These are phyloP conservation scores for Phasia obesa DNA, from an alignment of 2,888 invertebrate species.

Conservation along the genomic window DNA sequence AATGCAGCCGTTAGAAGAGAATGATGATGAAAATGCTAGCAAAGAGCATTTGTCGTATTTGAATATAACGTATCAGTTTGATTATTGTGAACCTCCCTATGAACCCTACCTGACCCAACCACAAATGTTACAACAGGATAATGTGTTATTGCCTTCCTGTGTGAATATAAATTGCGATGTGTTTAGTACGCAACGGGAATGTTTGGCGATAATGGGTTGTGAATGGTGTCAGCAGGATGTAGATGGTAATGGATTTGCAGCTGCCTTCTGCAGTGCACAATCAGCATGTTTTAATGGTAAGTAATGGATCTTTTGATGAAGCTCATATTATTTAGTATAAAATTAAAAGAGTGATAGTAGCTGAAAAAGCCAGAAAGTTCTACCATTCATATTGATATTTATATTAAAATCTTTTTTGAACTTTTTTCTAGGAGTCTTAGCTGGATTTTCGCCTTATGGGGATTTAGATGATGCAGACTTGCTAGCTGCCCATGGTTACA, in stretches of 20 bases:
- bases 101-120: slow-evolving; percentile 77
- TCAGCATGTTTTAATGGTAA: slow-evolving; percentile 91
- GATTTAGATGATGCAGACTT: slow-evolving; percentile 79
- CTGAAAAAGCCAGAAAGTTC: no score
- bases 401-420: no score
- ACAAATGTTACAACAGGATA: slow-evolving; percentile 80
- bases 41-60: slow-evolving; percentile 58
- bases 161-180: slow-evolving; percentile 87
- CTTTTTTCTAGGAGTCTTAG: slow-evolving; percentile 84
- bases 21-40: slow-evolving; percentile 66
- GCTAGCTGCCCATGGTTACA: slow-evolving; percentile 79
- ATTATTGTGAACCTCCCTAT: slow-evolving; percentile 79
- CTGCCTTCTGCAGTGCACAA: slow-evolving; percentile 91
- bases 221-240: slow-evolving; percentile 94
- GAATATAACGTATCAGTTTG: slow-evolving; percentile 78
- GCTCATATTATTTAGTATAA: no score
- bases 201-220: slow-evolving; percentile 91
- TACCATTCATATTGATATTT: no score
- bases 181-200: slow-evolving; percentile 86
- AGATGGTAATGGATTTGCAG: slow-evolving; percentile 87
- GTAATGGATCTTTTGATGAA: no score
- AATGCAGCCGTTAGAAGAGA: slow-evolving; percentile 44
- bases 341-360: no score
- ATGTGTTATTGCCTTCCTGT: slow-evolving; percentile 86
- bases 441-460: slow-evolving; percentile 90